Percentiles rank a stretch among this genome's conserved stretches.
phyloP scores from a whole-genome alignment of 2,888 invertebrate genomes.

The Patella pellucida region DNA sequence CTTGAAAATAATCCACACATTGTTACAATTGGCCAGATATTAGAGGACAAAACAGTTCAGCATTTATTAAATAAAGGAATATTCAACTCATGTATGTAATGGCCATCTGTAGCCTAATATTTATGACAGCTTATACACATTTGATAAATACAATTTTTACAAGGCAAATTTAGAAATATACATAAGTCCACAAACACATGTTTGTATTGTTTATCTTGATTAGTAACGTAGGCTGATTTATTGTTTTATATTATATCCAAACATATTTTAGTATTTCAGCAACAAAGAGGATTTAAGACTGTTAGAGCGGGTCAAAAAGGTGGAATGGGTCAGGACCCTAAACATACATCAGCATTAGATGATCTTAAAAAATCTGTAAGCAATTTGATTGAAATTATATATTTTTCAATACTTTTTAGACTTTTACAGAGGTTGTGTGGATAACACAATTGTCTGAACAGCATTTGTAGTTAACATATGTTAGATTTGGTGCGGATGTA shows the following conservation, averaged over 20 bases:
- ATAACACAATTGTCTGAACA: too few relatives aligned
- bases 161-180: too few relatives aligned
- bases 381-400: background rate
- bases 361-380: slow-evolving; percentile 39
- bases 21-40: background rate
- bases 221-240: too few relatives aligned
- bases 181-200: too few relatives aligned
- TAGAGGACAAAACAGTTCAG: slow-evolving; percentile 16
- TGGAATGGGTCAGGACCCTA: slow-evolving; percentile 36
- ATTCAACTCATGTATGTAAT: slow-evolving; percentile 14
- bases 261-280: slow-evolving; percentile 27
- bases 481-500: too few relatives aligned
- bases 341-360: slow-evolving; percentile 32
- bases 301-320: slow-evolving; percentile 32
- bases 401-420: background rate
- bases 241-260: background rate
- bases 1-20: background rate
- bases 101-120: background rate
- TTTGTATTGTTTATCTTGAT: too few relatives aligned
- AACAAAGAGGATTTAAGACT: slow-evolving; percentile 47
- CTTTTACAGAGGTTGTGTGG: background rate
- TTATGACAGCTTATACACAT: background rate
- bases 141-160: background rate
- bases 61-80: slow-evolving; percentile 17
- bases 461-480: too few relatives aligned